Percentiles rank a stretch among this genome's conserved stretches.
Conservation (phyloP, 2,888 invertebrate species). For the Ennomos erosarius region DNA sequence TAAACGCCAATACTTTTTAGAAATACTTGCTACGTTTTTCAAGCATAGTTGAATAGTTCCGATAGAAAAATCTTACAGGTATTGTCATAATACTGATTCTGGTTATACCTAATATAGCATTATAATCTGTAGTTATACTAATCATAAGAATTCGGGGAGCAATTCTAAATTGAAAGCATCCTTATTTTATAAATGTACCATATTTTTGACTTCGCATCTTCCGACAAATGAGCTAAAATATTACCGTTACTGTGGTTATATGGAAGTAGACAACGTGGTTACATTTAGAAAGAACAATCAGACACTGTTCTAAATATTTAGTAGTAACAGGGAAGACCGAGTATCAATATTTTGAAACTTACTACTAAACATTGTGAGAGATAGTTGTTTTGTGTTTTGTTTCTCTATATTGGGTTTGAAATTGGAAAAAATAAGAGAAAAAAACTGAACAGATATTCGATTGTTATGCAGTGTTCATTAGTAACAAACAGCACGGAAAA, state of each 20-base stretch:
- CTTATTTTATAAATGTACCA: slow-evolving; percentile 6
- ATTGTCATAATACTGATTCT: slow-evolving; percentile 66
- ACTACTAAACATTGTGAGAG: too few relatives aligned
- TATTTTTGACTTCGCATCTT: slow-evolving; percentile 6
- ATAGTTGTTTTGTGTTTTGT: too few relatives aligned
- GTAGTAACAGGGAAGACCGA: too few relatives aligned
- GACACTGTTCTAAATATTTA: too few relatives aligned
- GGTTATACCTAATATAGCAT: slow-evolving; percentile 21
- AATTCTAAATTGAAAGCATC: slow-evolving; percentile 11
- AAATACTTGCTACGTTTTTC: slow-evolving; percentile 1
- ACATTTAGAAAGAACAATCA: too few relatives aligned
- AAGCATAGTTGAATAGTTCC: slow-evolving; percentile 12
- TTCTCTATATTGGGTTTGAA: too few relatives aligned
- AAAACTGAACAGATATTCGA: too few relatives aligned
- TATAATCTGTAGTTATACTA: slow-evolving; percentile 41
- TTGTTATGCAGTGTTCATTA: too few relatives aligned
- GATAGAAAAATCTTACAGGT: slow-evolving; percentile 42
- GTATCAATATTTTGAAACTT: too few relatives aligned
- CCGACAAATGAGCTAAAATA: not conserved
- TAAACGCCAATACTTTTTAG: not conserved
- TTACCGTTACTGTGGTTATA: not conserved
- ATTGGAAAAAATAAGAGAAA: too few relatives aligned
- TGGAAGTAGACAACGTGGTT: too few relatives aligned
- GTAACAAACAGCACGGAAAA: too few relatives aligned
- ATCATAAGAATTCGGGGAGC: slow-evolving; percentile 59